phyloP scores from a whole-genome alignment of 2,888 invertebrate species.

The Trissolcus japonicus region DNA sequence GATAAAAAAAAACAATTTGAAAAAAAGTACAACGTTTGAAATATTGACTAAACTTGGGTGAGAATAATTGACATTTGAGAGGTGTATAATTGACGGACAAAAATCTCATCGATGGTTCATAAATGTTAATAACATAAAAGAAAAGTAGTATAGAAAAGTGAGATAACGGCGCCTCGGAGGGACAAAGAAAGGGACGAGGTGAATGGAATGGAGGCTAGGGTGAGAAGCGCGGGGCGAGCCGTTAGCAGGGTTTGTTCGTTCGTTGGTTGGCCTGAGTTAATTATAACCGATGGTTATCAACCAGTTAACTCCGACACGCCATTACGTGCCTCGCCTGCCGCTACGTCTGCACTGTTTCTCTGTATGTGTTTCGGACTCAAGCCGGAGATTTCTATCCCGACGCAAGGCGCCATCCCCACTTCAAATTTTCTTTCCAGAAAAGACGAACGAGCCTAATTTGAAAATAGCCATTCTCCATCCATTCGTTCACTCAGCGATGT shows the following conservation, averaged over 20 bases:
- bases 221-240: slow-evolving; percentile 57
- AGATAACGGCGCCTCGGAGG: slow-evolving; percentile 46
- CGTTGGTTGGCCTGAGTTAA: slow-evolving; percentile 75
- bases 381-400: slow-evolving; percentile 58
- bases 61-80: no score
- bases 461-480: slow-evolving; percentile 30
- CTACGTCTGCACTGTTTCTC: slow-evolving; percentile 57
- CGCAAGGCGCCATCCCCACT: slow-evolving; percentile 40
- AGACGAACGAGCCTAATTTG: slow-evolving; percentile 53
- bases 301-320: slow-evolving; percentile 76
- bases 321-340: slow-evolving; percentile 74
- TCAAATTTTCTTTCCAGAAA: slow-evolving; percentile 49
- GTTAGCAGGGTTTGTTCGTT: slow-evolving; percentile 73
- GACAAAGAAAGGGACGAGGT: slow-evolving; percentile 55
- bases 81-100: slow-evolving; percentile 35
- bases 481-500: slow-evolving; percentile 2
- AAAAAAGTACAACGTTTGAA: no score
- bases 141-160: slow-evolving; percentile 24
- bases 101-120: slow-evolving; percentile 48
- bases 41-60: no score
- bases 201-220: slow-evolving; percentile 38
- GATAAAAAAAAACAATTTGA: no score
- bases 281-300: slow-evolving; percentile 77
- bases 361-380: slow-evolving; percentile 56
- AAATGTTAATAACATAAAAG: slow-evolving; percentile 52